These are phyloP conservation scores for Iphiclides podalirius DNA, from an alignment of 2,888 invertebrate species.

Conservation along the genomic window DNA sequence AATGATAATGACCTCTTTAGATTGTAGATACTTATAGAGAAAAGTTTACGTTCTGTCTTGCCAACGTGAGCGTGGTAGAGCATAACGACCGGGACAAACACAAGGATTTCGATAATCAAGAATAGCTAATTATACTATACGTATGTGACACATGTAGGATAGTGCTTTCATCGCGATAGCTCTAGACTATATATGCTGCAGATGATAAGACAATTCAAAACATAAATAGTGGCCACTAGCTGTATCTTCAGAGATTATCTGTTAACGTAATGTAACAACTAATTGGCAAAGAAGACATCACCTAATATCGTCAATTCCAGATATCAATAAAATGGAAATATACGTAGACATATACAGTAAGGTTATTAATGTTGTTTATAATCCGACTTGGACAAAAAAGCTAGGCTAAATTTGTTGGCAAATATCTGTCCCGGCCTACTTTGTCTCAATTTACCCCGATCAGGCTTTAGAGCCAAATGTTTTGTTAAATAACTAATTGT, in stretches of 20 bases:
- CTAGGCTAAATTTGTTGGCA: conserved; percentile 17
- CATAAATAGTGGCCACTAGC: neutral
- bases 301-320: conserved; percentile 22
- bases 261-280: neutral
- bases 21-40: neutral
- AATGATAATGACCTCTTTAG: too few relatives aligned
- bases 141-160: neutral
- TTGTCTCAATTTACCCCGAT: conserved; percentile 4
- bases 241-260: neutral
- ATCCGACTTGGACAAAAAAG: conserved; percentile 6
- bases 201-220: too few relatives aligned
- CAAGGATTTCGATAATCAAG: neutral
- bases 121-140: neutral
- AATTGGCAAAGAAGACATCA: neutral
- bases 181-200: conserved; percentile 7
- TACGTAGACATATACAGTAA: conserved; percentile 23
- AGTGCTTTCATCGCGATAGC: too few relatives aligned
- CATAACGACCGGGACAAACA: neutral
- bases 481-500: conserved; percentile 9
- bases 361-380: conserved; percentile 18
- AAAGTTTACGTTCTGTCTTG: neutral
- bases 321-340: conserved; percentile 22
- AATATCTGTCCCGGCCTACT: conserved; percentile 18
- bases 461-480: conserved; percentile 4
- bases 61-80: neutral